These are phyloP conservation scores for Lasioglossum marginatum DNA, from an alignment of 2,888 invertebrate genomes.

Conservation along the genomic window DNA sequence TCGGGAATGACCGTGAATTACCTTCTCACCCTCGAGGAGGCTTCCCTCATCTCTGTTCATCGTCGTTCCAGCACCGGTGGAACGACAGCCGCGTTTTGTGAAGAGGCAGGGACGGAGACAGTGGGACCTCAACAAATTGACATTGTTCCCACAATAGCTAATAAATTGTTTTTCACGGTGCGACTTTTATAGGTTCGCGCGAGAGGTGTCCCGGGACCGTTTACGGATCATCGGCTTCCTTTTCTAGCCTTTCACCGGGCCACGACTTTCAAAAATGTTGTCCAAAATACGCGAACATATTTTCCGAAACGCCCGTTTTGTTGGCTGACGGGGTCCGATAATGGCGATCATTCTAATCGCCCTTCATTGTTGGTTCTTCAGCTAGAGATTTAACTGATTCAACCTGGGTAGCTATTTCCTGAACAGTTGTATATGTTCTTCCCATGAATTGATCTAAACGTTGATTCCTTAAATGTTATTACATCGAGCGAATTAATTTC, in stretches of 20 bases:
- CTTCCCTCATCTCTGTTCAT: constrained; percentile 22
- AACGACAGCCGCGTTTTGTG: constrained; percentile 20
- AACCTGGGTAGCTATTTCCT: not conserved
- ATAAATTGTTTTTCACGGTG: constrained; percentile 73
- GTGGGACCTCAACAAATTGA: constrained; percentile 72
- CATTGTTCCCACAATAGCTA: constrained; percentile 74
- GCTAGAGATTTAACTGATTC: not conserved
- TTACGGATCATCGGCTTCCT: constrained; percentile 51
- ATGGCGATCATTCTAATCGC: not conserved
- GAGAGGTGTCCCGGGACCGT: constrained; percentile 41
- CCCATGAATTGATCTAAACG: no score
- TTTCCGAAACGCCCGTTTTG: not conserved
- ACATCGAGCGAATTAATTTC: no score
- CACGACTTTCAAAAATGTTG: not conserved
- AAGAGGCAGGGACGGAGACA: constrained; percentile 52
- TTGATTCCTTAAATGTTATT: no score
- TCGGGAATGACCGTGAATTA: constrained; percentile 68
- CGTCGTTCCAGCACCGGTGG: constrained; percentile 22
- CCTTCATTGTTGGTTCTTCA: not conserved
- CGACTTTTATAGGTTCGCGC: constrained; percentile 17
- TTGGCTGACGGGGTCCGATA: not conserved
- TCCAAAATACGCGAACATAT: not conserved
- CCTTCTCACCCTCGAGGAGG: constrained; percentile 37
- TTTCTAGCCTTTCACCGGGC: not conserved
- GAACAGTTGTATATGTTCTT: no score